Evolutionary conservation across 1,140 invertebrate species (phyloP).

Genomic region (Danaus plexippus): DNA sequence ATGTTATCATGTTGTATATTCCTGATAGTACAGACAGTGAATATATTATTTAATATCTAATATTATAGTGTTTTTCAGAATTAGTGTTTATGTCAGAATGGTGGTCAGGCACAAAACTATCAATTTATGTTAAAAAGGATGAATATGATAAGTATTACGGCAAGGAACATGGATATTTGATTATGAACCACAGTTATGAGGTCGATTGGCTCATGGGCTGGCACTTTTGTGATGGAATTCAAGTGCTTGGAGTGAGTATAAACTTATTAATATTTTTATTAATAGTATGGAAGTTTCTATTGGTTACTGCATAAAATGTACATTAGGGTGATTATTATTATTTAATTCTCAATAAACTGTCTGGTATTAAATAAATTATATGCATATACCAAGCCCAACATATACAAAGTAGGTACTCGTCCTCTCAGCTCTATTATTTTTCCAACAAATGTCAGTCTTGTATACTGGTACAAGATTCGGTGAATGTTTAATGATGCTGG

Average conservation of each 20-base stretch:
- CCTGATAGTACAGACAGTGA: too few relatives aligned
- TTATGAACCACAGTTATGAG: constrained; percentile 97
- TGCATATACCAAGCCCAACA: too few relatives aligned
- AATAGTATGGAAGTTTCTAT: neutral
- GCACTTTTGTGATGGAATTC: constrained; percentile 85
- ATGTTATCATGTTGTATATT: too few relatives aligned
- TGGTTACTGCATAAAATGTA: too few relatives aligned
- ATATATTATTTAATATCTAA: neutral
- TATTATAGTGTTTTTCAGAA: constrained; percentile 75
- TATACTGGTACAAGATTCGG: too few relatives aligned
- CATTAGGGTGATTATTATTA: too few relatives aligned
- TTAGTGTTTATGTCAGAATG: constrained; percentile 93
- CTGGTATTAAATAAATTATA: too few relatives aligned
- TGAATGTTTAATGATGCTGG: too few relatives aligned
- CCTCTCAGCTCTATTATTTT: too few relatives aligned
- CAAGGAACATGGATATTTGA: constrained; percentile 88
- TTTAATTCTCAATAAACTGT: too few relatives aligned
- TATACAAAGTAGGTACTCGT: too few relatives aligned
- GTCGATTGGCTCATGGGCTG: constrained; percentile 95
- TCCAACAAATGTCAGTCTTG: too few relatives aligned
- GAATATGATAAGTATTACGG: constrained; percentile 86
- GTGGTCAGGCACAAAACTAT: constrained; percentile 86
- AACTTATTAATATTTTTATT: constrained; percentile 5
- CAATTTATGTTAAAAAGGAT: constrained; percentile 84
- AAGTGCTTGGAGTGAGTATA: constrained; percentile 82